These are phyloP conservation scores for Wiebesia pumilae DNA, from an alignment of 1,140 invertebrate species.

Conservation along the genomic window DNA sequence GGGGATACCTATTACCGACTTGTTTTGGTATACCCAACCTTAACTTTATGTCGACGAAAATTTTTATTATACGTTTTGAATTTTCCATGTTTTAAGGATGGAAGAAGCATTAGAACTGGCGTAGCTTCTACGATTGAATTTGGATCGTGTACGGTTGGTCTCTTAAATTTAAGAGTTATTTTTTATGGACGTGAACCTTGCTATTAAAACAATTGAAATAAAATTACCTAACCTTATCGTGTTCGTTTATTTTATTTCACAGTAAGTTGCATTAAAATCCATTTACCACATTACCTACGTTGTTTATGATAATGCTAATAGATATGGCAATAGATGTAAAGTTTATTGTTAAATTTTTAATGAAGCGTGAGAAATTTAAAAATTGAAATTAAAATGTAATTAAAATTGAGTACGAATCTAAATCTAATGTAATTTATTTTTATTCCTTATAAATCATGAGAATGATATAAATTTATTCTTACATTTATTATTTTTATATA, in stretches of 20 bases:
- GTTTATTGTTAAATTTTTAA: neutral
- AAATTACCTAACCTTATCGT: slow-evolving; percentile 5
- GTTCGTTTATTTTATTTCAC: neutral
- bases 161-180: neutral
- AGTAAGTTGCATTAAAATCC: neutral
- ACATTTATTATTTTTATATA: slow-evolving; percentile 20
- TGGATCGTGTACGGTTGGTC: neutral
- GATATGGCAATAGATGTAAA: neutral
- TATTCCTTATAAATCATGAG: slow-evolving; percentile 2
- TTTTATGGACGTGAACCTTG: neutral
- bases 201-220: neutral
- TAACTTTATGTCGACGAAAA: neutral
- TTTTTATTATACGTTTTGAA: neutral
- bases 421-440: neutral
- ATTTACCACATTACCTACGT: neutral
- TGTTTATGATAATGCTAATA: neutral
- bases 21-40: neutral
- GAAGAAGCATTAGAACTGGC: neutral
- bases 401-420: neutral
- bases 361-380: neutral
- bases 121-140: neutral
- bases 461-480: slow-evolving; percentile 7
- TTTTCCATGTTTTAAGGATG: neutral
- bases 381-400: neutral
- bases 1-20: neutral